Base-by-base conservation (phyloP, 2,113 vertebrate genomes). In the Nibea coibor region DNA sequence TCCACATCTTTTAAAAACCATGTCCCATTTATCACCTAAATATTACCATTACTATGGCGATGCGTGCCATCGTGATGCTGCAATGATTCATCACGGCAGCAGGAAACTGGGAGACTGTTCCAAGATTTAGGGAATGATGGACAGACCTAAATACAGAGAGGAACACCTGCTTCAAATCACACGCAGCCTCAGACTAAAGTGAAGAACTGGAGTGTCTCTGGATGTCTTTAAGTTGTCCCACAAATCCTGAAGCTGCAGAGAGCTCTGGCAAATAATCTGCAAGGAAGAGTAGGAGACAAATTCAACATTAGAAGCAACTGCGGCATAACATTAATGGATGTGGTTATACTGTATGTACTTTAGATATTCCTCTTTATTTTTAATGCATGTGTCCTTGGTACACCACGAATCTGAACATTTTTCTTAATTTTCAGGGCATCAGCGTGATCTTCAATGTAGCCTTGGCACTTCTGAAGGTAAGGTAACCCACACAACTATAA, bases 391-490 rank as follows among this genome's bases (percentile, higher is more conserved):
- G 6, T n/a, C 26, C 48, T 69, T 39, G 4, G 47, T 14, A 20
- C 17, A 56, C 5, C 5, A 22, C 75, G 11, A 56, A 12, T 57
- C 26, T 67, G 20, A 72, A 26, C 17, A 1, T 56, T 42, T 80
- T 1, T 57, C 42, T 76, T 73, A 10, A 28, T 72, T 82, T 83
- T 69, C 85, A 99, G 98, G 98, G 98, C 81, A 99, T 99, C 95
- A 99, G 97, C 90, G 97, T 99, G 85, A 99, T 99, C 93, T 99
- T 99, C 88, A 99, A 99, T 0, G 97, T 99, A 61, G 98, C 98
- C 56, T 95, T 99, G 93, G 97, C 96, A 65, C 94, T 99, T 81
- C 92, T 99, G 82, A 99, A 99, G 96, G 98, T 99, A 94, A 93
- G 90, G 0, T 16, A 16, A 15, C 11, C 4, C 5, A 26, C 17